Evolutionary conservation across 2,888 invertebrate species (phyloP), one percentile per base, ranked within the genome.

Genomic region (Cyclophora albipunctata): DNA sequence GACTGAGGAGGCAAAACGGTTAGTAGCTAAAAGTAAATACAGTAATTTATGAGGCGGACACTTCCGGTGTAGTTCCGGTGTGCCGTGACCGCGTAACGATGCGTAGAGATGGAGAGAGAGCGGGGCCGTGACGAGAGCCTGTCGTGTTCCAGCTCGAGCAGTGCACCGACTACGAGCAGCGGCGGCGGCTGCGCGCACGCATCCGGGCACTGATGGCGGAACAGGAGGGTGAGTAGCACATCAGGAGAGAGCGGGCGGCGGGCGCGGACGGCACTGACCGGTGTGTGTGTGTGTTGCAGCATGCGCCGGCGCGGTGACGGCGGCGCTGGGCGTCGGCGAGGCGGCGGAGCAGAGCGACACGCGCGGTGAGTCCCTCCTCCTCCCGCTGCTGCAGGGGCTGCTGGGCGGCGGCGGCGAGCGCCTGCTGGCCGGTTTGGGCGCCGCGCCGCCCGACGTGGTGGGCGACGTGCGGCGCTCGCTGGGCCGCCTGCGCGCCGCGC

Each of bases 121-220:
- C 20, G 20, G 20, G 20, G 20, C 20, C 20, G 20, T 20, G 20
- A 20, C 20, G 20, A 20, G 20, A 20, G 20, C 20, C 20, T 20
- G 20, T 20, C 20, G 20, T 47, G 51, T 89, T 87, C 46, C 81
- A 96, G 96, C 91, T 96, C 89, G 95, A 95, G 82, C 92, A 93
- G 84, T 93, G 95, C 80, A 93, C 92, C 64, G 95, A 95, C 80
- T 96, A 95, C 94, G 96, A 96, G 82, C 95, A 95, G 82, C 92
- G 96, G 71, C 93, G 95, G 71, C 91, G 92, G 67, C 92, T 96
- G 75, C 91, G 96, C 79, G 92, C 93, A 69, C 92, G 95, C 83
- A 90, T 96, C 71, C 92, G 94, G 69, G 91, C 93, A 81, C 92
- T 96, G 75, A 94, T 96, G 93, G 95, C 95, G 70, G 94, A 94